Conservation (phyloP, 1,140 invertebrate genomes). For the Conopomorpha cramerella region DNA sequence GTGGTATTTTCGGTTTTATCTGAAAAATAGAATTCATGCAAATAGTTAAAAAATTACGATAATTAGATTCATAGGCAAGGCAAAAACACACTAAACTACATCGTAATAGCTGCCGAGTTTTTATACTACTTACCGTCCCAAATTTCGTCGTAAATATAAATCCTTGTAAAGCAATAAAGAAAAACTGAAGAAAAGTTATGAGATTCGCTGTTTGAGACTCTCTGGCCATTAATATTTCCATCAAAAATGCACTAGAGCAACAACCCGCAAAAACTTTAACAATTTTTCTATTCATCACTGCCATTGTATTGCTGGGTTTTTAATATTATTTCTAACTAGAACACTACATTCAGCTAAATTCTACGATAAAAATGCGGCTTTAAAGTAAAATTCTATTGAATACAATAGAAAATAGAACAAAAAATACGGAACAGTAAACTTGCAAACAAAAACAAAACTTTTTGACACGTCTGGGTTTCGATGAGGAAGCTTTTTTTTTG, state of each 20-base stretch:
- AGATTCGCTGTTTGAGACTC: conserved; percentile 32
- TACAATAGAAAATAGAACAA: no score
- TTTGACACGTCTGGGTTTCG: no score
- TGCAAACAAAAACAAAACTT: no score
- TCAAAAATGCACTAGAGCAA: conserved; percentile 38
- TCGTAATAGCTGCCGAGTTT: no score
- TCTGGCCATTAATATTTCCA: conserved; percentile 45
- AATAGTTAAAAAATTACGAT: no score
- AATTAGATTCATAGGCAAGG: not conserved
- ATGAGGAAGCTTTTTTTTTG: no score
- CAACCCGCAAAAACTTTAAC: conserved; percentile 34
- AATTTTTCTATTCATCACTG: conserved; percentile 14
- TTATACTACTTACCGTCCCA: conserved; percentile 21
- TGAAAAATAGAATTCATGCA: conserved; percentile 13
- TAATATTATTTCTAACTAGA: no score
- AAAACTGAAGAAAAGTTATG: conserved; percentile 39
- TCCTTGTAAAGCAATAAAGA: conserved; percentile 34
- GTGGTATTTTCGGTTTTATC: conserved; percentile 37
- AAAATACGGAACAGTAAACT: no score
- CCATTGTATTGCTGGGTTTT: no score
- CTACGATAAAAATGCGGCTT: no score
- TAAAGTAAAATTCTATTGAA: no score
- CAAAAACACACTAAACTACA: conserved; percentile 4
- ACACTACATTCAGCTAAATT: no score
- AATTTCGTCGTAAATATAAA: conserved; percentile 27